phyloP scores from a whole-genome alignment of 1,140 invertebrate genomes.

The Megalonaias nervosa region DNA sequence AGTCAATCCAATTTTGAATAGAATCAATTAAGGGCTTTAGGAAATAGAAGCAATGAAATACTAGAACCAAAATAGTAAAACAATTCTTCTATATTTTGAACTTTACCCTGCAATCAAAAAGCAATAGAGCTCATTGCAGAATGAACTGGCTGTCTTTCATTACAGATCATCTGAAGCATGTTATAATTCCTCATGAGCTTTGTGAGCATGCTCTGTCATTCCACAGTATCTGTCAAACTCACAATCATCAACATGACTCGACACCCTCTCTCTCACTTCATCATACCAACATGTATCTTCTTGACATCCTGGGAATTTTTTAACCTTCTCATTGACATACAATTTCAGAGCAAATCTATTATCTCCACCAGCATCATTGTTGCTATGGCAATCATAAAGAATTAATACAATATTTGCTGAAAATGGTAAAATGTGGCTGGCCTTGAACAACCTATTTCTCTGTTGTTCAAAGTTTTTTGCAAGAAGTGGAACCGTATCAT shows the following conservation, averaged over 20 bases:
- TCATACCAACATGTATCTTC: constrained; percentile 47
- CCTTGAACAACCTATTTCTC: constrained; percentile 80
- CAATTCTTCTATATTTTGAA: no score
- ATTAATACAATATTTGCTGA: constrained; percentile 88
- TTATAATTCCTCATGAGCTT: constrained; percentile 32
- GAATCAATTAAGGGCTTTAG: no score
- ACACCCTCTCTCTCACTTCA: constrained; percentile 38
- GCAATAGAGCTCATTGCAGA: no score
- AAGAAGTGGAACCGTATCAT: constrained; percentile 77
- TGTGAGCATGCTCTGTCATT: not conserved
- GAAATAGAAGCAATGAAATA: no score
- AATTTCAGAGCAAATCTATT: constrained; percentile 51
- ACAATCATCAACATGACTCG: constrained; percentile 50
- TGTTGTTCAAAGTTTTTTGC: constrained; percentile 76
- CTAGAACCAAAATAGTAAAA: no score
- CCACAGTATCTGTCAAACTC: constrained; percentile 54
- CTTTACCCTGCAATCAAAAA: no score
- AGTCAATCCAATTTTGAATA: no score
- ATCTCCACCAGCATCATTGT: constrained; percentile 26
- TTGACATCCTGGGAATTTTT: constrained; percentile 53
- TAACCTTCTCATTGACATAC: constrained; percentile 58
- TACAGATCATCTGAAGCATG: not conserved
- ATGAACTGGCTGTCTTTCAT: no score
- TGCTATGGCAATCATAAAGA: constrained; percentile 74
- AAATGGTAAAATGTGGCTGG: constrained; percentile 85